These are phyloP conservation scores for Toxotes jaculatrix DNA, from an alignment of 2,113 vertebrate genomes.

Conservation along the genomic window DNA sequence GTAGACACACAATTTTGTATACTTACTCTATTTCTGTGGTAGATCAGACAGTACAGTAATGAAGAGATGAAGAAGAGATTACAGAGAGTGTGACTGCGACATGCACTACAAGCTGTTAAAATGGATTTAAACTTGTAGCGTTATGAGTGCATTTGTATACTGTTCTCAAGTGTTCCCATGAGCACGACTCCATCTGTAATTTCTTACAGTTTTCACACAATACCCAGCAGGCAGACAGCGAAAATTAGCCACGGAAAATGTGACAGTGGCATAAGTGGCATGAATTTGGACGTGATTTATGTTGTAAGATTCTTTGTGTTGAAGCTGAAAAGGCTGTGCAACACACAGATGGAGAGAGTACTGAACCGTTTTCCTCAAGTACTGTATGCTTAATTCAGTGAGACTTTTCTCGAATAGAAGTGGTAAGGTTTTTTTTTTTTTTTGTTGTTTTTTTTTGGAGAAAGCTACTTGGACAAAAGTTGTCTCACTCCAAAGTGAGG, in stretches of 20 bases:
- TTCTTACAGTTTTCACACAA: conserved; percentile 45
- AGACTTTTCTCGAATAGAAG: conserved; percentile 55
- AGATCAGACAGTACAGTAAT: background rate
- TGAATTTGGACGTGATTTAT: conserved; percentile 60
- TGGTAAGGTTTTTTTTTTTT: background rate
- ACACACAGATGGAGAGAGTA: conserved; percentile 45
- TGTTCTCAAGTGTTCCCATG: conserved; percentile 23
- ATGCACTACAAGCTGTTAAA: conserved; percentile 2
- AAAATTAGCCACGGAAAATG: conserved; percentile 65
- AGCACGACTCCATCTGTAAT: conserved; percentile 31
- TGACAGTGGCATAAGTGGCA: conserved; percentile 66
- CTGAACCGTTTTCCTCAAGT: conserved; percentile 48
- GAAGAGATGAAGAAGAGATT: conserved; percentile 1
- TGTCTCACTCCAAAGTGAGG: background rate
- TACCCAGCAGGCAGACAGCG: conserved; percentile 43
- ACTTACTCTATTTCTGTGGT: background rate
- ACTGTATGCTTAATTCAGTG: conserved; percentile 57
- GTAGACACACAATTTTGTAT: background rate
- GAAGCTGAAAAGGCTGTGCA: conserved; percentile 43
- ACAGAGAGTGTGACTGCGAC: background rate
- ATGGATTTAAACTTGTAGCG: background rate
- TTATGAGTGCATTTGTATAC: conserved; percentile 30
- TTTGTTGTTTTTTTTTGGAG: background rate
- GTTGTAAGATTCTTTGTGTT: conserved; percentile 57
- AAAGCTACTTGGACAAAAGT: conserved; percentile 14